Evolutionary conservation across 1,140 invertebrate genomes (phyloP), one percentile per base, ranked within the genome.

Genomic region (Lepidurus couesii): DNA sequence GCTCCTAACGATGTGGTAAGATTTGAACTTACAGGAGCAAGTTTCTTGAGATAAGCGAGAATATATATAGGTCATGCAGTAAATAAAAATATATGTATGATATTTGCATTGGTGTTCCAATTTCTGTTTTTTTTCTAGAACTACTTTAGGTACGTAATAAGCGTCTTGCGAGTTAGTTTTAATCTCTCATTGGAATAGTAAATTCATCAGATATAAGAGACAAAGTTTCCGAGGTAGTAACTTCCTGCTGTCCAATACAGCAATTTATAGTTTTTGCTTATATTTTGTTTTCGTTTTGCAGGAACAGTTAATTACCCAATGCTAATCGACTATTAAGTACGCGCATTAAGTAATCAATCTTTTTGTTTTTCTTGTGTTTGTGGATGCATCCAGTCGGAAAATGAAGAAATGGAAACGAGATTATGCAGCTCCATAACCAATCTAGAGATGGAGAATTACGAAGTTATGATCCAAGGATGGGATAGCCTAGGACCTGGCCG

Each of bases 1-100:
- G 53, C 53, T 65, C 53, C 13, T 65, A 65, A 65, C 21, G 53
- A 65, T 21, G 53, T 65, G 53, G 53, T 65, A 65, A 65, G 21
- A 13, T 65, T 65, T 5, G 4, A 13, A 34, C 34, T 4, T 9
- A 4, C 8, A 9, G 1, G 53, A 65, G 53, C 6, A 13, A 21
- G 2, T 65, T 7, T 21, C 5, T 16, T 65, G 21, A 65, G 53
- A 11, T 21, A 7, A 65, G 16, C 16, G 16, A 21, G 53, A 65
- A 65, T n/a, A 65, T 65, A 65, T 13, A 65, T 65, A n/a, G 21
- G 34, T 21, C 8, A 21, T 6, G 53, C 53, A 21, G 53, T 34
- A 34, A 3, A 34, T 34, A 34, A 34, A 34, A 34, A 4, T 34
- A 34, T 34, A 34, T 34, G 0, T 34, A 34, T 34, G 34, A 34